phyloP scores from a whole-genome alignment of 2,888 invertebrate genomes.

The Sclerodermus sp. region DNA sequence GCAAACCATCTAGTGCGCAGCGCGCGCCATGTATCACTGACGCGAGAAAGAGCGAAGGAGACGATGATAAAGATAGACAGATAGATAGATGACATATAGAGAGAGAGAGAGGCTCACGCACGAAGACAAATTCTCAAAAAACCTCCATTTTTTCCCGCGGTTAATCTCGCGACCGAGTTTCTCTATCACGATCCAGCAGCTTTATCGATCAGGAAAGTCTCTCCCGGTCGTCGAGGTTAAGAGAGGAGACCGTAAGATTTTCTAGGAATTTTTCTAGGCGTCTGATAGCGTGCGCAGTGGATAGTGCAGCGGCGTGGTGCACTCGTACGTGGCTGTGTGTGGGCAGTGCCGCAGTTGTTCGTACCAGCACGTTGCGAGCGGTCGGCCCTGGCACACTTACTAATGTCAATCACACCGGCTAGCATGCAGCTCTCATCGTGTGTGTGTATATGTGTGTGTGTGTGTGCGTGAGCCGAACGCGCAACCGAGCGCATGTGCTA shows the following conservation, averaged over 20 bases:
- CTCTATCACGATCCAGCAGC: too few relatives aligned
- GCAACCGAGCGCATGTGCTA: conserved; percentile 6
- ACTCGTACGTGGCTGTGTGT: conserved; percentile 40
- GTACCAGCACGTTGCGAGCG: conserved; percentile 51
- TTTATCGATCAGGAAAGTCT: too few relatives aligned
- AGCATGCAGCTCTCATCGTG: conserved; percentile 41
- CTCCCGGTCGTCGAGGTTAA: too few relatives aligned
- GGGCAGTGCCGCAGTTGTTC: conserved; percentile 45
- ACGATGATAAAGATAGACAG: too few relatives aligned
- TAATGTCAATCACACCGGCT: conserved; percentile 58
- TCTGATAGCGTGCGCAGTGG: conserved; percentile 17
- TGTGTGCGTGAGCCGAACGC: neutral
- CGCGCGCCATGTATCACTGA: too few relatives aligned
- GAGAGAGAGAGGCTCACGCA: too few relatives aligned
- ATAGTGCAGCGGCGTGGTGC: conserved; percentile 23
- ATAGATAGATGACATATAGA: too few relatives aligned
- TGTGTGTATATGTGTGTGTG: neutral
- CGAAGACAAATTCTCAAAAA: too few relatives aligned
- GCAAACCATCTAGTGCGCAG: too few relatives aligned
- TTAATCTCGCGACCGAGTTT: too few relatives aligned
- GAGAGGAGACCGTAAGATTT: conserved; percentile 16
- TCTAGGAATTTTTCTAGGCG: conserved; percentile 22
- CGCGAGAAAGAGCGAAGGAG: too few relatives aligned
- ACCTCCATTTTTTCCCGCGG: too few relatives aligned
- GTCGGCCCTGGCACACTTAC: conserved; percentile 58